These are phyloP conservation scores for Drosophila vallismaia DNA, from an alignment of 2,888 invertebrate species.

Conservation along the genomic window DNA sequence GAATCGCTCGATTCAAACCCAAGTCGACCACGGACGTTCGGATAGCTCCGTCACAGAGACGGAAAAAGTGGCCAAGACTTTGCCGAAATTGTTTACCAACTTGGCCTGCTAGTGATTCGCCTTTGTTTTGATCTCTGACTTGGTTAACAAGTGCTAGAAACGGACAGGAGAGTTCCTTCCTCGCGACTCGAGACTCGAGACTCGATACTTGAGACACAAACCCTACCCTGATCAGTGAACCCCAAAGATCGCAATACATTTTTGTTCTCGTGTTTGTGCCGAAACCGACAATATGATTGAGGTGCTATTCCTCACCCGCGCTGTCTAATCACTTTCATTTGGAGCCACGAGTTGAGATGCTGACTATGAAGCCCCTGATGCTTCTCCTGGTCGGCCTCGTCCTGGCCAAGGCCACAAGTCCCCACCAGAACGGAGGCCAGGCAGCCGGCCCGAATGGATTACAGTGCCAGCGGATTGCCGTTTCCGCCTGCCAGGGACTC, in stretches of 20 bases:
- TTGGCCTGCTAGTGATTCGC: not conserved
- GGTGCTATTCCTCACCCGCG: not conserved
- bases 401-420: slow-evolving; percentile 5
- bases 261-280: not conserved
- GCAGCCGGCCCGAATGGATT: slow-evolving; percentile 79
- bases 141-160: not conserved
- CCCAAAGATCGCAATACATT: not conserved
- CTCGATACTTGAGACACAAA: no score
- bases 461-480: slow-evolving; percentile 91
- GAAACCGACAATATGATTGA: no score
- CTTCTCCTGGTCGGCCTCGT: slow-evolving; percentile 7
- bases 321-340: not conserved
- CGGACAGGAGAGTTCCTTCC: no score
- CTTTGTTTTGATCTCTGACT: not conserved
- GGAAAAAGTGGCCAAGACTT: not conserved
- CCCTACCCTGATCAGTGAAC: not conserved
- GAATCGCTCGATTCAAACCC: not conserved
- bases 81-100: not conserved
- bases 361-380: not conserved
- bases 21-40: not conserved
- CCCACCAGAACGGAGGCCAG: slow-evolving; percentile 16
- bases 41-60: not conserved
- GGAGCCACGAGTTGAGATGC: not conserved
- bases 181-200: not conserved
- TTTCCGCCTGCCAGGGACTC: slow-evolving; percentile 91